Percentiles rank a stretch among this genome's conserved stretches.
Evolutionary conservation across 2,797 vertebrate genomes (phyloP).

Genomic region (Sarcophilus harrisii): DNA sequence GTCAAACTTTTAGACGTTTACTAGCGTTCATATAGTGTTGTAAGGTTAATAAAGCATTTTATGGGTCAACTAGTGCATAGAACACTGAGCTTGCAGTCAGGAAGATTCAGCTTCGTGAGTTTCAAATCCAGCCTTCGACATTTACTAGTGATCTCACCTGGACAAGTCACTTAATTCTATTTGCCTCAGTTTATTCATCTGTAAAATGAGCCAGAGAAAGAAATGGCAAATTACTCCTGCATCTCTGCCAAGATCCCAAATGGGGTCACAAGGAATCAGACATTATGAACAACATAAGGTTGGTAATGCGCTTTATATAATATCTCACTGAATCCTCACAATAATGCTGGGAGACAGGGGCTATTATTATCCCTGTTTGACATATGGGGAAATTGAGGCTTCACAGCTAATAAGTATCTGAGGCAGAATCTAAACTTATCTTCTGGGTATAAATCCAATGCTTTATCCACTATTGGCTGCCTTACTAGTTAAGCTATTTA

Average conservation of each 20-base stretch:
- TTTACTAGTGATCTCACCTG: too few species aligned
- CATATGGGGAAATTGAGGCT: neutral
- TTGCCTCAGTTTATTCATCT: too few species aligned
- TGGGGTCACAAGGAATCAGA: too few species aligned
- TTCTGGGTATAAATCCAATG: neutral
- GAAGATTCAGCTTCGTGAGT: too few species aligned
- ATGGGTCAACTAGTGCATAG: too few species aligned
- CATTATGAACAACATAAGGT: neutral
- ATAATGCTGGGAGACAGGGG: neutral
- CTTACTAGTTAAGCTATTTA: neutral
- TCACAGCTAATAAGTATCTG: neutral
- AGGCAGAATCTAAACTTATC: neutral
- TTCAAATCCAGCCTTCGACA: too few species aligned
- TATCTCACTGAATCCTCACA: neutral
- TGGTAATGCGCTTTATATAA: neutral
- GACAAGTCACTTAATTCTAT: too few species aligned
- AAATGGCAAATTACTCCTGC: too few species aligned
- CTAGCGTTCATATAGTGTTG: neutral
- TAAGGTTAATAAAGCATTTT: neutral
- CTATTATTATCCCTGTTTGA: neutral
- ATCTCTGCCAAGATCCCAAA: too few species aligned
- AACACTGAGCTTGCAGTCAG: too few species aligned
- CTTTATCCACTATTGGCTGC: neutral
- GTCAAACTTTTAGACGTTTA: neutral
- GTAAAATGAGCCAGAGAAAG: too few species aligned